Percentiles rank a stretch among this genome's conserved stretches.
Conservation (phyloP, 2,113 vertebrate genomes). For the Ictalurus furcatus region DNA sequence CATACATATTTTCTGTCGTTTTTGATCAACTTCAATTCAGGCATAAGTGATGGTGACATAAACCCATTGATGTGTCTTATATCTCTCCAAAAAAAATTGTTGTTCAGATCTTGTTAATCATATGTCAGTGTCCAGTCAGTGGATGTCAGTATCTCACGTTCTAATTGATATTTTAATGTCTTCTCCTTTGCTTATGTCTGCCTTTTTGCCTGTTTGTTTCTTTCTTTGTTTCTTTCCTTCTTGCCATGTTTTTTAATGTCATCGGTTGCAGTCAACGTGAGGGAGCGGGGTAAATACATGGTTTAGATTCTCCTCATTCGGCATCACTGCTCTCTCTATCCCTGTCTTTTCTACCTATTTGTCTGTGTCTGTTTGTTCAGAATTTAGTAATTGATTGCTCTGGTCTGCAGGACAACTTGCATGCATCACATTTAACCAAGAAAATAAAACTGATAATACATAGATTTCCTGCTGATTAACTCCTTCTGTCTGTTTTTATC, state of each 20-base stretch:
- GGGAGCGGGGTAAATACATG: constrained; percentile 95
- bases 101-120: constrained; percentile 46
- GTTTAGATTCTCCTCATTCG: constrained; percentile 75
- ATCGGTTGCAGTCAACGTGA: constrained; percentile 95
- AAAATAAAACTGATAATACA: constrained; percentile 55
- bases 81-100: not conserved
- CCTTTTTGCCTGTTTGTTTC: constrained; percentile 64
- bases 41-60: constrained; percentile 76
- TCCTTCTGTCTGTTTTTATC: constrained; percentile 13
- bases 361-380: constrained; percentile 47
- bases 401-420: constrained; percentile 62
- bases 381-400: constrained; percentile 64
- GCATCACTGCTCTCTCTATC: constrained; percentile 42
- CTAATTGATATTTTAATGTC: constrained; percentile 77
- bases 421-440: constrained; percentile 39
- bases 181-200: constrained; percentile 86
- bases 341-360: constrained; percentile 33
- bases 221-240: constrained; percentile 72
- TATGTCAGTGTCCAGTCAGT: constrained; percentile 63
- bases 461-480: constrained; percentile 41
- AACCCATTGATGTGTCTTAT: constrained; percentile 49
- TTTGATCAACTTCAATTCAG: constrained; percentile 66
- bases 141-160: constrained; percentile 65
- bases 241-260: constrained; percentile 76
- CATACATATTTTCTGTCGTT: constrained; percentile 64